A percentile compares a stretch with the other conserved stretches of the same genome.
phyloP scores from a whole-genome alignment of 2,113 vertebrate species.

The Nothoprocta perdicaria region DNA sequence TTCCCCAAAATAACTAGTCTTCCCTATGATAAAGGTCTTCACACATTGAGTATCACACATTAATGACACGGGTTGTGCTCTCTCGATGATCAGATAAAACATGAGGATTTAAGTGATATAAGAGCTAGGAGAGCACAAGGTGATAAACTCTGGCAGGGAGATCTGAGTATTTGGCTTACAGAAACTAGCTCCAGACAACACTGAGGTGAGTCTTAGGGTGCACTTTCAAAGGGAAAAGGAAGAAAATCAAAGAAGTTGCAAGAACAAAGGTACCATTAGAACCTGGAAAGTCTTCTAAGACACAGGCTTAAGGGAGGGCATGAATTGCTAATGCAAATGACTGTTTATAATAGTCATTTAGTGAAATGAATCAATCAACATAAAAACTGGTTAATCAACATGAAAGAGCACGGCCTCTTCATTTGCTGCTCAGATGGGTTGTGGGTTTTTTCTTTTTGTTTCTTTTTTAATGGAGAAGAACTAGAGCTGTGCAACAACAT shows the following conservation, averaged over 20 bases:
- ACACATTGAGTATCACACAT: neutral
- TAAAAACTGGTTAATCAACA: neutral
- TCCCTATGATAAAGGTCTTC: neutral
- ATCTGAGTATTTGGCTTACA: neutral
- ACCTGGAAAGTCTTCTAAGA: constrained; percentile 43
- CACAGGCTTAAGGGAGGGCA: neutral
- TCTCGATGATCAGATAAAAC: neutral
- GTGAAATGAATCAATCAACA: constrained; percentile 15
- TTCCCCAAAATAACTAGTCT: neutral
- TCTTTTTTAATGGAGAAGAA: neutral
- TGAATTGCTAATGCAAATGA: constrained; percentile 40
- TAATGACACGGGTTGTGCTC: neutral
- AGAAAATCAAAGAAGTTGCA: constrained; percentile 22
- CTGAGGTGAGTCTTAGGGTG: neutral
- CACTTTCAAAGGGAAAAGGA: neutral
- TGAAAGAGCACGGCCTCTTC: neutral
- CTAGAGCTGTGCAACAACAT: neutral
- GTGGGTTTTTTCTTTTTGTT: neutral
- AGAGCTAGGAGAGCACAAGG: neutral
- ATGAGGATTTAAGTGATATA: neutral
- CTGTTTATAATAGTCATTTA: constrained; percentile 25
- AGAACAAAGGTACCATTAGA: constrained; percentile 45
- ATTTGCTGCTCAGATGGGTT: neutral
- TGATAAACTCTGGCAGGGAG: constrained; percentile 15
- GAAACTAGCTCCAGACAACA: neutral